A percentile compares a stretch with the other conserved stretches of the same genome.
Conservation (phyloP, 2,113 vertebrate genomes). For the Hirundichthys speculiger region DNA sequence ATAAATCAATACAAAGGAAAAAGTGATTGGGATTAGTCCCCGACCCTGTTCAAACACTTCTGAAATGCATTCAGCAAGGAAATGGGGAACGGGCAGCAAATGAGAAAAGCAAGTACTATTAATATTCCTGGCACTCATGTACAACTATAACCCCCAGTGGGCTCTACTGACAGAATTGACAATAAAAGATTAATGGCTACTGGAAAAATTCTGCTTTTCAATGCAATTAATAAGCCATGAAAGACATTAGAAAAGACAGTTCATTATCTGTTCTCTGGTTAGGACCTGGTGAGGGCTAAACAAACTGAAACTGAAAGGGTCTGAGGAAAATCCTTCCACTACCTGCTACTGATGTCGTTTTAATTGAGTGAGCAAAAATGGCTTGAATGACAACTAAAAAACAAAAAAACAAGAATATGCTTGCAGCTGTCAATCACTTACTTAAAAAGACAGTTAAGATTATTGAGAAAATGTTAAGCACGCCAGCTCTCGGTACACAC, state of each 20-base stretch:
- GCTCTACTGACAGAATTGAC: constrained; percentile 59
- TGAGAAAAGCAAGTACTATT: constrained; percentile 51
- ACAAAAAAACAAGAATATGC: constrained; percentile 42
- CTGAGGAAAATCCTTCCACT: constrained; percentile 22
- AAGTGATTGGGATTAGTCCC: constrained; percentile 46
- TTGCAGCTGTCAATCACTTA: constrained; percentile 27
- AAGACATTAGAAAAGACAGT: constrained; percentile 66
- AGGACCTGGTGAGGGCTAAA: constrained; percentile 50
- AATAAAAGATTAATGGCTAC: constrained; percentile 71
- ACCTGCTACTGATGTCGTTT: constrained; percentile 8
- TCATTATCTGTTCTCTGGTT: constrained; percentile 53
- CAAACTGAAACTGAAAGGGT: constrained; percentile 32
- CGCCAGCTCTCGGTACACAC: background rate
- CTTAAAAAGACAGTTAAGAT: constrained; percentile 35
- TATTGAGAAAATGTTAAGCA: constrained; percentile 45
- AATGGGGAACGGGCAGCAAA: constrained; percentile 42
- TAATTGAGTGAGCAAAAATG: constrained; percentile 38
- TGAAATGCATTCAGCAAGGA: constrained; percentile 53
- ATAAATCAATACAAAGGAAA: constrained; percentile 63
- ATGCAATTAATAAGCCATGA: constrained; percentile 72
- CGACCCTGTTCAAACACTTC: constrained; percentile 39
- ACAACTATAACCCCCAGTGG: constrained; percentile 52
- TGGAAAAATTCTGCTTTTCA: constrained; percentile 47
- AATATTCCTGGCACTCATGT: constrained; percentile 64
- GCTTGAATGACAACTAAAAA: constrained; percentile 54